These are phyloP conservation scores for Lagocephalus sceleratus DNA, from an alignment of 2,797 vertebrate genomes.

Conservation along the genomic window DNA sequence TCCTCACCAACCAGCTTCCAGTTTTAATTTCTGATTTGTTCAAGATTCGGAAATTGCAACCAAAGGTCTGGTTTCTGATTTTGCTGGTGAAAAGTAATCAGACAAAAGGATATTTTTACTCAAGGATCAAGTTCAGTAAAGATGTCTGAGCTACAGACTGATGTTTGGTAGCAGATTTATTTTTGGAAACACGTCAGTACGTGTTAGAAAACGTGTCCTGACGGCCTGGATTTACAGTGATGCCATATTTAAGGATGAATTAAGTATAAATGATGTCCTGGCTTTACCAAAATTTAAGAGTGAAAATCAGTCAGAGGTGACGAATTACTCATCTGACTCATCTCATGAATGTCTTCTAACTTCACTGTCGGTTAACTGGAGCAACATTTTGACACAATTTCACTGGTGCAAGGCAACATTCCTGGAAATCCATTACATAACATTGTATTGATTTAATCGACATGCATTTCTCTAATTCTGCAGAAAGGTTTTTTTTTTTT, in stretches of 20 bases:
- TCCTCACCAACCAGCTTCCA: too few relatives aligned
- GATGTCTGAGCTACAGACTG: constrained; percentile 11
- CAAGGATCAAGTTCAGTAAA: not conserved
- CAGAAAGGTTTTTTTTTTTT: constrained; percentile 1
- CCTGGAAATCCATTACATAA: not conserved
- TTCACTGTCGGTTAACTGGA: not conserved
- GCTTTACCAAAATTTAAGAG: not conserved
- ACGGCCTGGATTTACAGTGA: constrained; percentile 22
- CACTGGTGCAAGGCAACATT: not conserved
- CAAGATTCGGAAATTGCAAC: too few relatives aligned
- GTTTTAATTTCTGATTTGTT: not conserved
- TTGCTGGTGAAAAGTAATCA: too few relatives aligned
- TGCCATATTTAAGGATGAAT: too few relatives aligned
- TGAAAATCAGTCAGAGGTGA: constrained; percentile 3
- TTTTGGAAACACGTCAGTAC: constrained; percentile 37
- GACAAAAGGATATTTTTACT: too few relatives aligned
- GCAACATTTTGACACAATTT: not conserved
- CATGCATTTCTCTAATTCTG: constrained; percentile 7
- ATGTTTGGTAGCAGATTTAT: constrained; percentile 36
- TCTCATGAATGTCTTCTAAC: constrained; percentile 1
- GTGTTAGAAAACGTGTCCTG: constrained; percentile 14
- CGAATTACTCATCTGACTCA: not conserved
- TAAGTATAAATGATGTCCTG: not conserved
- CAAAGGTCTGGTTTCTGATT: too few relatives aligned
- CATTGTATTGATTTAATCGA: not conserved